phyloP scores from a whole-genome alignment of 2,113 vertebrate species.

The Odontesthes bonariensis region DNA sequence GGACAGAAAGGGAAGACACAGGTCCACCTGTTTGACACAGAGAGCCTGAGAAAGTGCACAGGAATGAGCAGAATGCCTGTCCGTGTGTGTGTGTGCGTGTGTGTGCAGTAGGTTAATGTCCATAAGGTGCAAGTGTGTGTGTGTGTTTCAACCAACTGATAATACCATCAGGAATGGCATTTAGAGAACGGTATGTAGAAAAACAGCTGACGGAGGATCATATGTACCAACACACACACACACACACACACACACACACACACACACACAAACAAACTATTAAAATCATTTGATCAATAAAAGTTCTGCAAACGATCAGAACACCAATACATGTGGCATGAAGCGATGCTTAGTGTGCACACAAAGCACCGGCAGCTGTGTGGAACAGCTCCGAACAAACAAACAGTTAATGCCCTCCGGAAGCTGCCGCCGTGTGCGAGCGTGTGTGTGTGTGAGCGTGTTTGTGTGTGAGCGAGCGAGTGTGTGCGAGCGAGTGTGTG shows the following conservation, averaged over 20 bases:
- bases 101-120: slow-evolving; percentile 43
- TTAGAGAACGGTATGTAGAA: slow-evolving; percentile 56
- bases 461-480: not conserved
- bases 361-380: slow-evolving; percentile 40
- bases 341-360: slow-evolving; percentile 1
- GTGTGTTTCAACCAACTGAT: slow-evolving; percentile 54
- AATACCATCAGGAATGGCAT: slow-evolving; percentile 67
- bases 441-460: slow-evolving; percentile 7
- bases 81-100: slow-evolving; percentile 35
- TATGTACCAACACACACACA: slow-evolving; percentile 27
- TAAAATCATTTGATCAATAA: slow-evolving; percentile 58
- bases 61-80: slow-evolving; percentile 78
- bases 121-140: slow-evolving; percentile 22
- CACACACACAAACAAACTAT: slow-evolving; percentile 32
- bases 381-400: slow-evolving; percentile 19
- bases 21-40: slow-evolving; percentile 81
- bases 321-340: slow-evolving; percentile 20
- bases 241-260: slow-evolving; percentile 39
- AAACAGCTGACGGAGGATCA: slow-evolving; percentile 67
- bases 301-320: slow-evolving; percentile 24
- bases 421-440: slow-evolving; percentile 11
- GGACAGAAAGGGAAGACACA: slow-evolving; percentile 54
- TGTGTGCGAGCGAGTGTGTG: slow-evolving; percentile 9
- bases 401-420: slow-evolving; percentile 15
- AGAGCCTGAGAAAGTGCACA: slow-evolving; percentile 82